Percentiles rank a stretch among this genome's conserved stretches.
phyloP scores from a whole-genome alignment of 2,888 invertebrate genomes.

The Erebia palarica region DNA sequence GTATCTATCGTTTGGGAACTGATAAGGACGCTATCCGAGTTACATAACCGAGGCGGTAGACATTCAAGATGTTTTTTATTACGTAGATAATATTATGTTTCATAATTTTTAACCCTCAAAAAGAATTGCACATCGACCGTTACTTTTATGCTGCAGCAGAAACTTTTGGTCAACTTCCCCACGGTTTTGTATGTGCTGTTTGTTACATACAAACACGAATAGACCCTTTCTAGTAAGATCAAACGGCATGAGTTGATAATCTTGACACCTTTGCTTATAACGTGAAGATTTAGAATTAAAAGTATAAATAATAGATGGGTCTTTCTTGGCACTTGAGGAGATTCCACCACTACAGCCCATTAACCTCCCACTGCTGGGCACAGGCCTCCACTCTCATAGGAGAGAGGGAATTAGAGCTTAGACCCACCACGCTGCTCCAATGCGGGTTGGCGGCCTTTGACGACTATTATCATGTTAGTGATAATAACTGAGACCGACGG shows the following conservation, averaged over 20 bases:
- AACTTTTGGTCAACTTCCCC: background rate
- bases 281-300: background rate
- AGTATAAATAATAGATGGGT: background rate
- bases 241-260: background rate
- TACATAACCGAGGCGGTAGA: background rate
- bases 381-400: no score
- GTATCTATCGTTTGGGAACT: background rate
- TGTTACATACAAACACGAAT: background rate
- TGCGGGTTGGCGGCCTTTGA: no score
- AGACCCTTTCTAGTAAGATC: background rate
- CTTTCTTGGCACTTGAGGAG: background rate
- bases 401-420: no score
- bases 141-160: background rate
- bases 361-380: no score
- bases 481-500: no score
- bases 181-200: background rate
- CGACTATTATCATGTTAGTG: no score
- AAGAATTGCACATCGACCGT: no score
- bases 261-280: background rate
- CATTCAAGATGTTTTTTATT: no score
- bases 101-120: no score
- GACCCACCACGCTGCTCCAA: no score
- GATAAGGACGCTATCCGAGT: background rate
- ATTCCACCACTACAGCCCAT: no score
- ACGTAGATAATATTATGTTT: no score